These are phyloP conservation scores for Neolamprologus modestus DNA, from an alignment of 2,113 vertebrate genomes.

Conservation along the genomic window DNA sequence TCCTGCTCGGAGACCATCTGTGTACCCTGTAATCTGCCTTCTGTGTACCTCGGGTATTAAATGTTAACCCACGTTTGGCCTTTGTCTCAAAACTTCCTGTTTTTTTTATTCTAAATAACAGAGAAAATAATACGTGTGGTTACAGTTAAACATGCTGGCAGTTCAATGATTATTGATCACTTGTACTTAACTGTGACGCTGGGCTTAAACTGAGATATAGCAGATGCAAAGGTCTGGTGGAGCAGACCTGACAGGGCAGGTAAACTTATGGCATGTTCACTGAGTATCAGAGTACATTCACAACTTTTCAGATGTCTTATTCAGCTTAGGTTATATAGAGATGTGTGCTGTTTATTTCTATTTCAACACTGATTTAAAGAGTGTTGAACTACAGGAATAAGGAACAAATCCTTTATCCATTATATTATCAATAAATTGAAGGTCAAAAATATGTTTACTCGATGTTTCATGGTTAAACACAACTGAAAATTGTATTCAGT, in stretches of 20 bases:
- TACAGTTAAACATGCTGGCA: neutral
- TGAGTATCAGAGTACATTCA: neutral
- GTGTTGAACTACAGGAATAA: neutral
- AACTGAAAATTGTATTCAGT: neutral
- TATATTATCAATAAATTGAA: neutral
- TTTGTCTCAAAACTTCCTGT: neutral
- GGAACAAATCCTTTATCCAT: neutral
- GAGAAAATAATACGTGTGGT: neutral
- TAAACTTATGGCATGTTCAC: neutral
- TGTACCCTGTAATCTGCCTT: neutral
- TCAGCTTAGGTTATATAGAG: neutral
- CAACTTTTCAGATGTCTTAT: neutral
- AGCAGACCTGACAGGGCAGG: neutral
- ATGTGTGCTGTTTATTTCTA: neutral
- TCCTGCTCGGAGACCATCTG: neutral
- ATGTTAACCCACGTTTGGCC: neutral
- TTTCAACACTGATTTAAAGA: neutral
- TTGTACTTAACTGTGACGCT: neutral
- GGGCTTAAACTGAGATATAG: neutral
- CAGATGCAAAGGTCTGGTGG: neutral
- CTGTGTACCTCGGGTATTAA: neutral
- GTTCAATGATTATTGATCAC: neutral
- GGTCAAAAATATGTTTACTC: neutral
- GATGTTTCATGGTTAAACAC: neutral
- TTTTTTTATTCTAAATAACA: neutral